Evolutionary conservation across 2,797 vertebrate species (phyloP).

Genomic region (Gadopsis marmoratus): DNA sequence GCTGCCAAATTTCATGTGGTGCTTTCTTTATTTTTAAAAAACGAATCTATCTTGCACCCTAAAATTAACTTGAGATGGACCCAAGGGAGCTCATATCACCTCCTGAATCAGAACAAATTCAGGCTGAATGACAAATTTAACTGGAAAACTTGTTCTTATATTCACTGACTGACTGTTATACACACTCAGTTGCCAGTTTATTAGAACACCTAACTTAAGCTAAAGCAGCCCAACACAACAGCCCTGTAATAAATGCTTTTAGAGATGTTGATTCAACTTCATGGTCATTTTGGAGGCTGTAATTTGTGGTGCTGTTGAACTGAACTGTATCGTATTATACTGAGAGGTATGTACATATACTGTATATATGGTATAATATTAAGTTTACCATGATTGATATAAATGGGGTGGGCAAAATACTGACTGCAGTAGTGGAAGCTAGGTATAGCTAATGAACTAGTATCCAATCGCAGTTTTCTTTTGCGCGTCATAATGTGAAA

Average conservation of each 20-base stretch:
- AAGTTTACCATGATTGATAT: not conserved
- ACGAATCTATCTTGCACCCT: slow-evolving; percentile 13
- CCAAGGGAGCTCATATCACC: slow-evolving; percentile 26
- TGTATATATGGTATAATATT: not conserved
- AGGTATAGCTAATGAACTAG: too few relatives aligned
- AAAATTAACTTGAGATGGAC: slow-evolving; percentile 38
- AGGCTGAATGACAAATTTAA: slow-evolving; percentile 27
- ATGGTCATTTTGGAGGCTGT: slow-evolving; percentile 4
- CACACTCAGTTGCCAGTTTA: not conserved
- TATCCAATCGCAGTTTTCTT: not conserved
- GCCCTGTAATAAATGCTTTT: slow-evolving; percentile 3
- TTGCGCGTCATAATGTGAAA: not conserved
- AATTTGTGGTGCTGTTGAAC: not conserved
- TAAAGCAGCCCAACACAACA: not conserved
- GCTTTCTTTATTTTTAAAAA: slow-evolving; percentile 18
- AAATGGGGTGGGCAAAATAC: not conserved
- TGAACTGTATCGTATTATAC: not conserved
- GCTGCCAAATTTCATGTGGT: not conserved
- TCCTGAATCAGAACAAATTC: slow-evolving; percentile 38
- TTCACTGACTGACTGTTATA: slow-evolving; percentile 10
- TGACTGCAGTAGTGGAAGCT: too few relatives aligned
- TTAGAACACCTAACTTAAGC: not conserved
- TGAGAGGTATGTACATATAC: not conserved
- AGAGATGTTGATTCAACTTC: not conserved
- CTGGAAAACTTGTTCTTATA: slow-evolving; percentile 3